These are phyloP conservation scores for Oryctes rhinoceros DNA, from an alignment of 1,140 invertebrate genomes.

Conservation along the genomic window DNA sequence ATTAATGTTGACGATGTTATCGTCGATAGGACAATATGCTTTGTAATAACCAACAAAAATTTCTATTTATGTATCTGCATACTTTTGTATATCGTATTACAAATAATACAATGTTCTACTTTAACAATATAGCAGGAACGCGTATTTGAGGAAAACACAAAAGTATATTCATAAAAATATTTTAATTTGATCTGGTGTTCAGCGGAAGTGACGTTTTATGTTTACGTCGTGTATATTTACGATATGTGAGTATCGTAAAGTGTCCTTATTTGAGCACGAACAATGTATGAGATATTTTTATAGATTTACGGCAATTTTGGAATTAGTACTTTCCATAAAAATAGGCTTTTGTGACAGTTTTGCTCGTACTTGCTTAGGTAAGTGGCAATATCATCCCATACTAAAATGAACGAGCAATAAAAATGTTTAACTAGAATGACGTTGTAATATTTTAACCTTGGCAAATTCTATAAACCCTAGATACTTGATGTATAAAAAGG, in stretches of 20 bases:
- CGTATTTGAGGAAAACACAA: background rate
- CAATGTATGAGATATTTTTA: constrained; percentile 38
- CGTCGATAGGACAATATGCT: too few relatives aligned
- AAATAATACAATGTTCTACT: constrained; percentile 22
- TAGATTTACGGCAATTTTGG: constrained; percentile 29
- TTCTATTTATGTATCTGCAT: background rate
- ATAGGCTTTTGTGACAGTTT: constrained; percentile 12
- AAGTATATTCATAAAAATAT: constrained; percentile 31
- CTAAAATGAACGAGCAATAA: background rate
- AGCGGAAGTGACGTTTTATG: constrained; percentile 26
- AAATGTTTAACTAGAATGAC: background rate
- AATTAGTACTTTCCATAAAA: constrained; percentile 23
- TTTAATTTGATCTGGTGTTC: constrained; percentile 34
- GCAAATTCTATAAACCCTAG: too few relatives aligned
- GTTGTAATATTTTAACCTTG: background rate
- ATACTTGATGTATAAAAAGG: too few relatives aligned
- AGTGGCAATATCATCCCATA: constrained; percentile 9
- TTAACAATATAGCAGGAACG: background rate
- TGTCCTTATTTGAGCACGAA: constrained; percentile 7
- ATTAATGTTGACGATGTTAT: too few relatives aligned
- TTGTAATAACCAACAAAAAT: too few relatives aligned
- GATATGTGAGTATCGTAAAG: constrained; percentile 32
- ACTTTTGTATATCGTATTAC: background rate
- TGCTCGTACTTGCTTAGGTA: background rate
- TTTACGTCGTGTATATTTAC: constrained; percentile 33